Percentiles rank a stretch among this genome's conserved stretches.
phyloP scores from a whole-genome alignment of 1,140 invertebrate genomes.

The Lucilia sericata region DNA sequence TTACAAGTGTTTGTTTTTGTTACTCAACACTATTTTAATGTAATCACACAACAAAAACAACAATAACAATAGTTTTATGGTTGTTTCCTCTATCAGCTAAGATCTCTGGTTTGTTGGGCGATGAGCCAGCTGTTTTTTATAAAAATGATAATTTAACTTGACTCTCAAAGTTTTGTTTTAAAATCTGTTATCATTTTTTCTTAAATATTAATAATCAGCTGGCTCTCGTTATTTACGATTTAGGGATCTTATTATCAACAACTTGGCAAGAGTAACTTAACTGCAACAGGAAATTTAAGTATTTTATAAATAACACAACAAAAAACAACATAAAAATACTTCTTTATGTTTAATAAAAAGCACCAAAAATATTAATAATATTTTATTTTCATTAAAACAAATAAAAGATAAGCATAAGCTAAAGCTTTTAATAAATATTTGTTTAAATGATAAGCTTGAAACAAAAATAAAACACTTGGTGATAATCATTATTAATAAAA shows the following conservation, averaged over 20 bases:
- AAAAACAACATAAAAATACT: conserved; percentile 13
- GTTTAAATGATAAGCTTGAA: conserved; percentile 28
- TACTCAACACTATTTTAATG: no score
- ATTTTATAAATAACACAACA: neutral
- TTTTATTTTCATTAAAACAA: neutral
- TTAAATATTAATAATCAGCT: conserved; percentile 56
- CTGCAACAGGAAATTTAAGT: conserved; percentile 8
- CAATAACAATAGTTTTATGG: neutral
- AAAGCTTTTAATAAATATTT: conserved; percentile 13
- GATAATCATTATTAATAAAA: conserved; percentile 1
- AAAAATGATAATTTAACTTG: neutral
- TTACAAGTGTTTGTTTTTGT: no score
- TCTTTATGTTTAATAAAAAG: neutral
- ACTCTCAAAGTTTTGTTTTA: neutral
- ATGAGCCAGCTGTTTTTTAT: conserved; percentile 59
- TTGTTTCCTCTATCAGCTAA: conserved; percentile 43
- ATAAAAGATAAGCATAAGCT: neutral
- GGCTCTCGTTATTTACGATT: conserved; percentile 68
- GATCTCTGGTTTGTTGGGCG: conserved; percentile 67
- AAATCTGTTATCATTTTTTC: conserved; percentile 20
- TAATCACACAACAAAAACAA: conserved; percentile 12
- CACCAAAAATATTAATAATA: neutral
- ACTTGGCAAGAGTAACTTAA: neutral
- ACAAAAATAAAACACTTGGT: neutral
- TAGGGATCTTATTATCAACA: conserved; percentile 65